A percentile compares a stretch with the other conserved stretches of the same genome.
Conservation (phyloP, 2,797 vertebrate genomes). For the Ptychadena robeensis region DNA sequence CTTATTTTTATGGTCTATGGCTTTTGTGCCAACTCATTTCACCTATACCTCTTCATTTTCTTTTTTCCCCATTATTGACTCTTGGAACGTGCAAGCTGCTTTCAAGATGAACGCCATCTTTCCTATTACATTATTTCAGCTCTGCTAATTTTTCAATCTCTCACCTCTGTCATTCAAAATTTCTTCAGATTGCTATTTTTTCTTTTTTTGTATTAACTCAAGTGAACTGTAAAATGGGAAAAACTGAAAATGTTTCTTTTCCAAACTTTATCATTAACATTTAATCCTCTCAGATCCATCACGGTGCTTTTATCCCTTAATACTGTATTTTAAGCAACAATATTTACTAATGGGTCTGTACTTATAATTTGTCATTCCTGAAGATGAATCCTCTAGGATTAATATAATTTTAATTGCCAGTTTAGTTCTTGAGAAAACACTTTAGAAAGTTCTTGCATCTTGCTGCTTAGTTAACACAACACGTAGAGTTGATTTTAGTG, state of each 20-base stretch:
- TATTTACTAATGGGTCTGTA: neutral
- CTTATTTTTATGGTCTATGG: conserved; percentile 43
- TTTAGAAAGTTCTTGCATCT: neutral
- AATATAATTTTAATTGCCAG: neutral
- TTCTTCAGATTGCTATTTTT: conserved; percentile 59
- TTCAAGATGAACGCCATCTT: conserved; percentile 49
- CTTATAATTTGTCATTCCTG: neutral
- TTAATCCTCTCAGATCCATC: conserved; percentile 45
- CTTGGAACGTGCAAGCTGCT: conserved; percentile 43
- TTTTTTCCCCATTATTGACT: conserved; percentile 56
- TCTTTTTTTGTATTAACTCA: conserved; percentile 59
- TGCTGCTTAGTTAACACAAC: neutral
- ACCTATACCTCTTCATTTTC: conserved; percentile 48
- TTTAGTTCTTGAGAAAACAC: neutral
- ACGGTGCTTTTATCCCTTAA: conserved; percentile 17
- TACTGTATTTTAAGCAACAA: neutral
- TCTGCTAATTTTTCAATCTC: conserved; percentile 62
- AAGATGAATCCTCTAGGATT: neutral
- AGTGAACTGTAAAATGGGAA: conserved; percentile 62
- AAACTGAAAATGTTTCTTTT: conserved; percentile 59
- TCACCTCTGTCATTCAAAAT: conserved; percentile 62
- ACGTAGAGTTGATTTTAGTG: neutral
- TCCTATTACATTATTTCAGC: conserved; percentile 62
- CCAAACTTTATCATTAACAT: conserved; percentile 54
- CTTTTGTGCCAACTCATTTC: conserved; percentile 45